Evolutionary conservation across 30 jellyfish, hydroid and myxozoan genomes (phyloP).

Genomic region (Hydra vulgaris): DNA sequence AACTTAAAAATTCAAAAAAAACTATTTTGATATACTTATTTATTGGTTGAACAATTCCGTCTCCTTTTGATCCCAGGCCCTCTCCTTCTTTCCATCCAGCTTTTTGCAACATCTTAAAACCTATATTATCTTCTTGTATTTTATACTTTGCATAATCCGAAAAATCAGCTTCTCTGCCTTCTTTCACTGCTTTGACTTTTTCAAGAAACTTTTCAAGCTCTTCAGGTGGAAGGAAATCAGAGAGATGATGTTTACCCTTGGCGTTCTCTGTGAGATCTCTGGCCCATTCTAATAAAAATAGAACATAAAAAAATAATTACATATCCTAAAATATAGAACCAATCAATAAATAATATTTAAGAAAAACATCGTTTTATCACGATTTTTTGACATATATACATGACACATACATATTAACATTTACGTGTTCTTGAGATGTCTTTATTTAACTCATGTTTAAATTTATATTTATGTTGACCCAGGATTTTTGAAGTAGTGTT

Average conservation of each 20-base stretch:
- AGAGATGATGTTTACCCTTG: constrained; percentile 74
- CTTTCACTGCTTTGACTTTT: constrained; percentile 79
- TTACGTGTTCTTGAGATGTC: no score
- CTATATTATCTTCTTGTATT: constrained; percentile 69
- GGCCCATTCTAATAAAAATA: constrained; percentile 40
- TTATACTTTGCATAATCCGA: constrained; percentile 79
- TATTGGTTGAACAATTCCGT: constrained; percentile 79
- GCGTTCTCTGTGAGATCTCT: constrained; percentile 40
- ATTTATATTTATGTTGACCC: no score
- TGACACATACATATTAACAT: no score
- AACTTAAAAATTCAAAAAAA: background rate
- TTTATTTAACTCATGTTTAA: no score
- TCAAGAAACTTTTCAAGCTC: constrained; percentile 76
- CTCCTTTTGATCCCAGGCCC: constrained; percentile 78
- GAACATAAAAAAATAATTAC: background rate
- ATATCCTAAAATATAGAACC: background rate
- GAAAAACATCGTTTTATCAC: background rate
- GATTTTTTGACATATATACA: background rate
- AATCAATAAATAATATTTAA: background rate
- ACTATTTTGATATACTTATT: constrained; percentile 40
- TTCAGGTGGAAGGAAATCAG: constrained; percentile 84
- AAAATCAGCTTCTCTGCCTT: constrained; percentile 79
- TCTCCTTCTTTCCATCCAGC: constrained; percentile 98
- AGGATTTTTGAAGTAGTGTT: no score
- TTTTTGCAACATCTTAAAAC: constrained; percentile 66